Percentiles rank a stretch among this genome's conserved stretches.
Evolutionary conservation across 2,797 vertebrate species (phyloP).

Genomic region (Gadopsis bispinosus): DNA sequence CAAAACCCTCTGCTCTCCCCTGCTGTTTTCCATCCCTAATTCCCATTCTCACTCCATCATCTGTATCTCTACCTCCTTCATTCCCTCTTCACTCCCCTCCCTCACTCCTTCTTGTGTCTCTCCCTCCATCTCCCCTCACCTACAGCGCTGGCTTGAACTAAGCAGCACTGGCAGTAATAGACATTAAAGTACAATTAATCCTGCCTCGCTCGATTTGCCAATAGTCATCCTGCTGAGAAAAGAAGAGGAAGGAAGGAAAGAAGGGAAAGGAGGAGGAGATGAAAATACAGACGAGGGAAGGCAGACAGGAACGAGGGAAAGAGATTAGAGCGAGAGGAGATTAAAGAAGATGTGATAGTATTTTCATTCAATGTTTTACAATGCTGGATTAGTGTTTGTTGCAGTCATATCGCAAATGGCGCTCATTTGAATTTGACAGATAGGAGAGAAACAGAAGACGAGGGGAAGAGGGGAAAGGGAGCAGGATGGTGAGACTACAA

Average conservation of each 20-base stretch:
- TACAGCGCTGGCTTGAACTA: constrained; percentile 52
- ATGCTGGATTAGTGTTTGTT: constrained; percentile 29
- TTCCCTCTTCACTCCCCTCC: neutral
- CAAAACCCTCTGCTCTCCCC: neutral
- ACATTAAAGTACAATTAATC: constrained; percentile 82
- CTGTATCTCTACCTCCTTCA: neutral
- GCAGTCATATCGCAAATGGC: neutral
- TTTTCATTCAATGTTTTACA: constrained; percentile 18
- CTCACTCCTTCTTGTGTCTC: neutral
- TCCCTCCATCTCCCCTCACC: constrained; percentile 37
- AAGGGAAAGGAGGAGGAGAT: constrained; percentile 28
- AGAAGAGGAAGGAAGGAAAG: constrained; percentile 34
- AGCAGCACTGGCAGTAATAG: constrained; percentile 75
- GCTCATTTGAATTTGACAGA: constrained; percentile 10
- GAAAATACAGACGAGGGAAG: constrained; percentile 11
- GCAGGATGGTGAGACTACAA: neutral
- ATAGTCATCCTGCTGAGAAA: constrained; percentile 68
- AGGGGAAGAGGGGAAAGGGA: neutral
- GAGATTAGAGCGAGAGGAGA: constrained; percentile 4
- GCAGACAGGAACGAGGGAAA: neutral
- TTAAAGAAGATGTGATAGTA: constrained; percentile 7
- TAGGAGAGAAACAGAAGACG: neutral
- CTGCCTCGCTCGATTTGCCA: constrained; percentile 78
- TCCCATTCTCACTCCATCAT: constrained; percentile 7
- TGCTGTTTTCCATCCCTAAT: constrained; percentile 2